Base-by-base conservation (phyloP, 2,113 vertebrate species). In the Tonatia bakeri region DNA sequence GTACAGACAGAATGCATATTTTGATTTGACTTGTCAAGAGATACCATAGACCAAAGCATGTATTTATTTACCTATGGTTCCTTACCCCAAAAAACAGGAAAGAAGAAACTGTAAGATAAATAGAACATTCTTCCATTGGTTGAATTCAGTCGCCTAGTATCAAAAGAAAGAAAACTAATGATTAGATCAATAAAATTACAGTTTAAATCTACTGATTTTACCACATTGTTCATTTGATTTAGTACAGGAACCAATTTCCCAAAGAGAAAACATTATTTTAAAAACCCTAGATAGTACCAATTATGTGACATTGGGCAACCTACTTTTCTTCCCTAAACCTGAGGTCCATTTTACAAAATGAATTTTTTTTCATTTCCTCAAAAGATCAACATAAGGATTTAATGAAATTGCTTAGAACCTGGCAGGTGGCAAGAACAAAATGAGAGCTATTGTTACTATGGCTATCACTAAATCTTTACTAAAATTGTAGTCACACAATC, bases 1-100 rank as follows among this genome's bases (percentile, higher is more conserved):
- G 70, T 40, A 28, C 0, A 75, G 36, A 80, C 5, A 80, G 19
- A 81, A 50, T 1, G 17, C 45, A 9, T 75, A 40, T 72, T 94
- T 90, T 56, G 9, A 72, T 90, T 61, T 92, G 47, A 87, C 24
- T 83, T 90, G 36, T 80, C 22, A 90, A 91, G 72, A 77, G 67
- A 92, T 15, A n/a, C 12, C 50, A 87, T 0, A 38, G 13, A 56
- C 64, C 38, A 52, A 47, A 6, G 36, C 15, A 67, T 75, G 89
- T 54, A 47, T n/a, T 94, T 54, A 52, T 31, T 94, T 95, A 83
- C 69, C 45, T 65, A 7, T 38, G 1, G 22, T 31, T 94, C 95
- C 99, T 98, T 99, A 99, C 99, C 99, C 99, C 99, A 99, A 98
- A 20, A 99, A 91, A 95, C 99, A 99, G 96, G 99, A 99, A 97